Evolutionary conservation across 2,888 invertebrate genomes (phyloP), one percentile per base, ranked within the genome.

Genomic region (Linnaemya tessellans): DNA sequence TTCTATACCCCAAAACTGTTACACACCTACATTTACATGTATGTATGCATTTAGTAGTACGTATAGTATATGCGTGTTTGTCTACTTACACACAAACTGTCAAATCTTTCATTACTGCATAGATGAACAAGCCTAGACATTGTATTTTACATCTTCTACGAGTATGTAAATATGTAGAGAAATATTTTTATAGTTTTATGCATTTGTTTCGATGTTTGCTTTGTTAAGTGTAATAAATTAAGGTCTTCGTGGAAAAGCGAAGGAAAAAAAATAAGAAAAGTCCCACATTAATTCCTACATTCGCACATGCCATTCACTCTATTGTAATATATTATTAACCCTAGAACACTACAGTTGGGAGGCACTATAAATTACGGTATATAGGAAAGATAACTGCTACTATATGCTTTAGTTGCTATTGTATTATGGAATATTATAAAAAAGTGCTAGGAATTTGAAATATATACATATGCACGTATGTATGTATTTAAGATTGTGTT

Each of bases 161-260:
- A n/a, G n/a, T n/a, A n/a, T 65, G 43, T 65, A 46, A 46, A 60
- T 67, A 49, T 46, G 43, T 49, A 10, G n/a, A 8, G 30, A 30
- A n/a, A 18, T 30, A 18, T 64, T 43, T 64, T 64, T 38, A 22
- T 64, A 38, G 60, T 60, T 60, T 35, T 38, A 38, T 65, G 46
- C 65, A 30, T 15, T 25, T 18, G n/a, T 30, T 30, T 41, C 9
- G 1, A 49, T 41, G 22, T 20, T 13, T 49, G 30, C n/a, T 54
- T 49, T 58, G 15, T n/a, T 38, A 35, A 62, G 62, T 65, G 51
- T 79, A 81, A 84, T 81, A 84, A 84, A 79, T 84, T 74, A 84
- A 74, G 78, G 74, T 78, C 56, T 78, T 74, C 62, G 80, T 70
- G 51, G 25, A 70, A n/a, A 80, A 74, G 18, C 7, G 58, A 64